Conservation (phyloP, 2,888 invertebrate genomes). For the Griposia aprilina region DNA sequence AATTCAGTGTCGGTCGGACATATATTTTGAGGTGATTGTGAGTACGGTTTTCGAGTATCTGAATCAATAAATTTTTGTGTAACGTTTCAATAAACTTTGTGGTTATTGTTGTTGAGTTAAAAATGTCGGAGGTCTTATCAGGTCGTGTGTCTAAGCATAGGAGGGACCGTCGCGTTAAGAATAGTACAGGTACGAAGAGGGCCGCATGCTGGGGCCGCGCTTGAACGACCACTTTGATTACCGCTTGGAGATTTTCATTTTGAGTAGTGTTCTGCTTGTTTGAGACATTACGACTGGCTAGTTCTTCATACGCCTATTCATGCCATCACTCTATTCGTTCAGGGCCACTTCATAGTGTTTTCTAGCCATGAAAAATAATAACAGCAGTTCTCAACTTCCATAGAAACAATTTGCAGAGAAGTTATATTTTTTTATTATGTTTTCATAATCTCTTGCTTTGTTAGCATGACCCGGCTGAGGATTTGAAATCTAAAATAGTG, state of each 20-base stretch:
- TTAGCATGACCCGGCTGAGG: slow-evolving; percentile 40
- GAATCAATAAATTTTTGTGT: slow-evolving; percentile 75
- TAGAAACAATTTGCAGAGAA: slow-evolving; percentile 17
- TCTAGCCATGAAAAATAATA: slow-evolving; percentile 33
- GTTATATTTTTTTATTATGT: slow-evolving; percentile 18
- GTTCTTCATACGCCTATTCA: slow-evolving; percentile 63
- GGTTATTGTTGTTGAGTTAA: slow-evolving; percentile 67
- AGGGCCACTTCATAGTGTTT: slow-evolving; percentile 49
- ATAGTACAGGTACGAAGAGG: slow-evolving; percentile 84
- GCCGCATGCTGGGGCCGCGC: slow-evolving; percentile 79
- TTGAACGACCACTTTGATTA: slow-evolving; percentile 77
- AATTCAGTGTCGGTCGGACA: slow-evolving; percentile 69
- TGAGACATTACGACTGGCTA: slow-evolving; percentile 64
- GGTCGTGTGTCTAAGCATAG: slow-evolving; percentile 86
- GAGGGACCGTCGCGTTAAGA: slow-evolving; percentile 82
- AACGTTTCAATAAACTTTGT: slow-evolving; percentile 65
- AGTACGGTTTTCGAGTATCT: slow-evolving; percentile 77
- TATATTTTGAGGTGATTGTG: slow-evolving; percentile 79
- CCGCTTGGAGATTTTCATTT: slow-evolving; percentile 77
- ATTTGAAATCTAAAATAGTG: slow-evolving; percentile 26
- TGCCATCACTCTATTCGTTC: slow-evolving; percentile 49
- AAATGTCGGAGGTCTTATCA: slow-evolving; percentile 85
- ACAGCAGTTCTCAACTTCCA: slow-evolving; percentile 20
- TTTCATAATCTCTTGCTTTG: slow-evolving; percentile 33
- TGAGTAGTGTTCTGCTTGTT: slow-evolving; percentile 70